phyloP scores from a whole-genome alignment of 2,113 vertebrate species.

The Cyanoliseus patagonus region DNA sequence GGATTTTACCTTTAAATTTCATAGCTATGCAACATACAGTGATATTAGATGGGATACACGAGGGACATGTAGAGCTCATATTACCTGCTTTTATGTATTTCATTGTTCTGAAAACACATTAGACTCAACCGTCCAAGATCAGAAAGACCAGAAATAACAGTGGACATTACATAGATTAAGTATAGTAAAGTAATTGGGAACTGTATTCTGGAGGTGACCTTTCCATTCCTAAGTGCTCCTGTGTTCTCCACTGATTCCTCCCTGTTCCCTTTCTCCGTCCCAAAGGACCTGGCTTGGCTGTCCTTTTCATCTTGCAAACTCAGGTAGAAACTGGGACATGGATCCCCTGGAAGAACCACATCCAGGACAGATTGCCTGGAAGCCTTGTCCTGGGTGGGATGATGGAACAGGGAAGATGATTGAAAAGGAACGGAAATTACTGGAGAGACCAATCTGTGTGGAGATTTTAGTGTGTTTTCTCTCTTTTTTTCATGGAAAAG shows the following conservation, averaged over 20 bases:
- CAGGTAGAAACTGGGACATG: accelerated
- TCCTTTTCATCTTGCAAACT: neutral
- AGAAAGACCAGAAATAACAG: neutral
- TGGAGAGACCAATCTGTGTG: neutral
- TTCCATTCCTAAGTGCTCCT: neutral
- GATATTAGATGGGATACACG: neutral
- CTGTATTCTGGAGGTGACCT: neutral
- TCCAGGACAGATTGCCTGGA: neutral
- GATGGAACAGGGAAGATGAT: neutral
- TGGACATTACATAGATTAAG: neutral
- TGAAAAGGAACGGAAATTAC: neutral
- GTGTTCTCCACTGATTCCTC: neutral
- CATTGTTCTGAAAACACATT: neutral
- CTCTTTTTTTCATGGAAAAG: neutral
- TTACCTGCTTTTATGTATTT: neutral
- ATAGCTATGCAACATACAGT: neutral
- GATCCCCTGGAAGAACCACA: neutral
- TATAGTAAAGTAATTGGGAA: neutral
- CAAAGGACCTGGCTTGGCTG: neutral
- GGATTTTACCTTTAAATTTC: neutral
- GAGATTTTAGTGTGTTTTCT: neutral
- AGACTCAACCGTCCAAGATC: neutral
- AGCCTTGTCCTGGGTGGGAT: neutral
- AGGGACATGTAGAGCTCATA: neutral
- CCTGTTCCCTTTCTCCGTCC: neutral